Conservation (phyloP, 1,140 invertebrate species). For the Diachasmimorpha longicaudata region DNA sequence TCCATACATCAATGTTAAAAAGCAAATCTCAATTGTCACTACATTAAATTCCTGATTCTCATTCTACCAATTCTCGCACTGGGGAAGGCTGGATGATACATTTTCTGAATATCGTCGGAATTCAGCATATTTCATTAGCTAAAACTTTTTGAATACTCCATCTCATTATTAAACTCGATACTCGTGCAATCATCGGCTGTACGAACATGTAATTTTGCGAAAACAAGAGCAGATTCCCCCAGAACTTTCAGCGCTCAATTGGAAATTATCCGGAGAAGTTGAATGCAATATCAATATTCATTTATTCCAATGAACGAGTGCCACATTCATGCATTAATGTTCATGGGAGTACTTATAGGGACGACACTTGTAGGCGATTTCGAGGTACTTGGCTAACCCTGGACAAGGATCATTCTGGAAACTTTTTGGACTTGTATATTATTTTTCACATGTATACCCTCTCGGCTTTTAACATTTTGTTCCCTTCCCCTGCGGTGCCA, state of each 20-base stretch:
- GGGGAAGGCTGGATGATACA: no score
- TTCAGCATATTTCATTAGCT: not conserved
- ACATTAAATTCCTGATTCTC: not conserved
- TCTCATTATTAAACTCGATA: no score
- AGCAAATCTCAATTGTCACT: not conserved
- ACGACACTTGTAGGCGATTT: constrained; percentile 92
- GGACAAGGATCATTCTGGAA: constrained; percentile 89
- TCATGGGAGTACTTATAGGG: constrained; percentile 79
- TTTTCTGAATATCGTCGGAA: no score
- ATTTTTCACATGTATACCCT: no score
- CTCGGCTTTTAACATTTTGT: no score
- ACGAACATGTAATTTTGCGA: not conserved
- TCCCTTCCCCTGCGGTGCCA: no score
- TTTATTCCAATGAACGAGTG: not conserved
- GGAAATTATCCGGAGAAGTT: not conserved
- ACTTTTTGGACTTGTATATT: no score
- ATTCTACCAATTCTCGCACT: not conserved
- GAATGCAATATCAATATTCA: not conserved
- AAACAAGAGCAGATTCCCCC: not conserved
- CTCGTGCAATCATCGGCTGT: not conserved
- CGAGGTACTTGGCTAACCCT: constrained; percentile 83
- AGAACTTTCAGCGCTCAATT: not conserved
- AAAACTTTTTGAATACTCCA: not conserved
- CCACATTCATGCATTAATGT: constrained; percentile 6
- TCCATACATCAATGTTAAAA: not conserved